phyloP scores from a whole-genome alignment of 1,140 invertebrate genomes.

The Pogonomyrmex californicus region DNA sequence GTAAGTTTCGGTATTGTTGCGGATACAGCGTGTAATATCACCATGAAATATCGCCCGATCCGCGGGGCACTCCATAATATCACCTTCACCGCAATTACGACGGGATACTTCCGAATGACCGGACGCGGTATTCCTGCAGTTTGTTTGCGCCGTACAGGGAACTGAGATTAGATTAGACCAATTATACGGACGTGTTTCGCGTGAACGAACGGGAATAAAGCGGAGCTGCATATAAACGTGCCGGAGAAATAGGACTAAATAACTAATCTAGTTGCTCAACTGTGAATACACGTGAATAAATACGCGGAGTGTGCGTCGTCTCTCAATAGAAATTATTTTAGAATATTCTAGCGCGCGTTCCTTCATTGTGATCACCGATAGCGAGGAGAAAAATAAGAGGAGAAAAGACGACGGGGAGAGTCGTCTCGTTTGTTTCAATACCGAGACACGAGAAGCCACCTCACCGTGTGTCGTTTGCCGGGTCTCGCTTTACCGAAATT shows the following conservation, averaged over 20 bases:
- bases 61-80: slow-evolving; percentile 22
- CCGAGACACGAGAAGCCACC: neutral
- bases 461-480: neutral
- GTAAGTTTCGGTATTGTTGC: slow-evolving; percentile 67
- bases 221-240: slow-evolving; percentile 5
- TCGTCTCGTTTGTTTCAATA: slow-evolving; percentile 17
- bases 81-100: slow-evolving; percentile 46
- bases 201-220: neutral
- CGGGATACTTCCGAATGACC: slow-evolving; percentile 45
- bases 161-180: slow-evolving; percentile 44
- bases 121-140: slow-evolving; percentile 25
- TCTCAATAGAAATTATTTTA: neutral
- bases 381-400: neutral
- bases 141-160: slow-evolving; percentile 36
- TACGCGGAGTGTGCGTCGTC: too few species aligned
- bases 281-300: neutral
- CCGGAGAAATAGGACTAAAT: neutral
- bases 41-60: slow-evolving; percentile 62
- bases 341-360: neutral
- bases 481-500: slow-evolving; percentile 31
- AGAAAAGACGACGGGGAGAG: neutral
- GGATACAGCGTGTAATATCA: slow-evolving; percentile 69
- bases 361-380: neutral
- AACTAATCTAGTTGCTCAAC: neutral
- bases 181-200: slow-evolving; percentile 28